A percentile compares a stretch with the other conserved stretches of the same genome.
Conservation (phyloP, 2,797 vertebrate genomes). For the Tapirus indicus region DNA sequence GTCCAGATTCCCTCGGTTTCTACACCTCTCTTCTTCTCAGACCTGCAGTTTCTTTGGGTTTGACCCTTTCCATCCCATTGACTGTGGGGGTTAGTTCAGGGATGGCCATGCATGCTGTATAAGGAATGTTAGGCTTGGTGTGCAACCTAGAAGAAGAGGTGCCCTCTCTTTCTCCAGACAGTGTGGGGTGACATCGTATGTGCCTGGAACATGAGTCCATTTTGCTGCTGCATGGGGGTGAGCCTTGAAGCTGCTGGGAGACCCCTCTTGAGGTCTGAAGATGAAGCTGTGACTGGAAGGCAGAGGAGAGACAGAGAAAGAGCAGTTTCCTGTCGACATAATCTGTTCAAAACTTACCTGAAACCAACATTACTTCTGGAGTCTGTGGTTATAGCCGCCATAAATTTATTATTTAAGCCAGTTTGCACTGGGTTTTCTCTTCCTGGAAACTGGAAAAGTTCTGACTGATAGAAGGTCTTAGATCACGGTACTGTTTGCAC, state of each 20-base stretch:
- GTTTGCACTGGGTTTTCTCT: neutral
- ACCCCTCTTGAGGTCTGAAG: neutral
- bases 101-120: fast-evolving
- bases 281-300: neutral
- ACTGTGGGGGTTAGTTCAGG: neutral
- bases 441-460: neutral
- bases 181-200: neutral
- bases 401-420: neutral
- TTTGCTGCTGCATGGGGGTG: neutral
- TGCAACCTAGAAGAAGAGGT: neutral
- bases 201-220: neutral
- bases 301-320: neutral
- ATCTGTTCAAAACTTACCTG: constrained; percentile 19
- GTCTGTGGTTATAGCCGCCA: neutral
- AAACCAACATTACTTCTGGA: neutral
- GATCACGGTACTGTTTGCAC: neutral
- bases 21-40: neutral
- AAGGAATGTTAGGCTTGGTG: neutral
- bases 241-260: neutral
- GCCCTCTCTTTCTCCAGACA: neutral
- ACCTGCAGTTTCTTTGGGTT: neutral
- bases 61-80: neutral
- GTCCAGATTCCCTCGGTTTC: neutral
- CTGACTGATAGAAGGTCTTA: neutral
- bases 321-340: neutral